These are phyloP conservation scores for Ommatoiulus sabulosus DNA, from an alignment of 2,888 invertebrate genomes.

Conservation along the genomic window DNA sequence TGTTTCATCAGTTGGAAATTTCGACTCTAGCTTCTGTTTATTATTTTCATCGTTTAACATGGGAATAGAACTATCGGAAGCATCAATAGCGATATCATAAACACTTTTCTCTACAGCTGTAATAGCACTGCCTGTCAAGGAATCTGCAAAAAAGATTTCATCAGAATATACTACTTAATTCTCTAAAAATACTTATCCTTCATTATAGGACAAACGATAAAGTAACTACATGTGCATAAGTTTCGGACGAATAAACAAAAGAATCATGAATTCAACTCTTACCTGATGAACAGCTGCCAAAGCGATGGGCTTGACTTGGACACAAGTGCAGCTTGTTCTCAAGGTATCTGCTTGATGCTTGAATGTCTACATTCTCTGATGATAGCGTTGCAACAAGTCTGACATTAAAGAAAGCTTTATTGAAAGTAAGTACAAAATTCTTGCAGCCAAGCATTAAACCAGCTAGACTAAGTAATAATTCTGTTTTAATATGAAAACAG, in stretches of 20 bases:
- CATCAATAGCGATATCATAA: slow-evolving; percentile 20
- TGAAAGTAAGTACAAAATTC: not conserved
- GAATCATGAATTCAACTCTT: not conserved
- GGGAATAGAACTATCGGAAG: slow-evolving; percentile 8
- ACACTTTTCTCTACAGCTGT: slow-evolving; percentile 49
- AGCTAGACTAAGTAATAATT: no score
- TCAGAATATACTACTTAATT: not conserved
- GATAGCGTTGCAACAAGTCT: not conserved
- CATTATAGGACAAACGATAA: no score
- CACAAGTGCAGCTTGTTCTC: not conserved
- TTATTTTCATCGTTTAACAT: not conserved
- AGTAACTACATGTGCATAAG: not conserved
- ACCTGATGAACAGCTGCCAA: slow-evolving; percentile 53
- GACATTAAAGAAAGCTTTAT: not conserved
- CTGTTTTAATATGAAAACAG: no score
- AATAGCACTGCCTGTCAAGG: slow-evolving; percentile 53
- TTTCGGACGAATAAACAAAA: not conserved
- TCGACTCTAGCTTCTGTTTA: not conserved
- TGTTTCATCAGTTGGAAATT: not conserved
- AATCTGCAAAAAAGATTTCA: slow-evolving; percentile 11
- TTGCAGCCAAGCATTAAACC: no score
- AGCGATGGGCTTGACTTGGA: not conserved
- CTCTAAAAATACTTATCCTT: not conserved
- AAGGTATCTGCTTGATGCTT: not conserved
- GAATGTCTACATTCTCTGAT: not conserved